Percentiles rank a stretch among this genome's conserved stretches.
Conservation (phyloP, 2,797 vertebrate species). For the Xenentodon cancila region DNA sequence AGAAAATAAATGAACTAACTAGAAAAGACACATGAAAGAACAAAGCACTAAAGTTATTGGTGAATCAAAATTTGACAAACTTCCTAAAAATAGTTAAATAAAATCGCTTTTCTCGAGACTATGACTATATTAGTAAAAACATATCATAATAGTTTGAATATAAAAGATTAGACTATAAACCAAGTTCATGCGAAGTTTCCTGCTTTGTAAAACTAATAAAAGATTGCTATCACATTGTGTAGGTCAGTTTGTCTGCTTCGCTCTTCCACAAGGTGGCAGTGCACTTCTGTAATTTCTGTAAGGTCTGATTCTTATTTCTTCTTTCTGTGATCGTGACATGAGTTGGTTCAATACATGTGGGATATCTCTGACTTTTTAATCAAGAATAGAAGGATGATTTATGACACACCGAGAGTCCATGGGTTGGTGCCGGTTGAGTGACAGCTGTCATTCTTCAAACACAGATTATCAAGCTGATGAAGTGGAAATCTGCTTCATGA, state of each 20-base stretch:
- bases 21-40: neutral
- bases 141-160: too few relatives aligned
- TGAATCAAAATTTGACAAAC: neutral
- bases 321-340: neutral
- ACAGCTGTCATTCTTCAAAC: constrained; percentile 17
- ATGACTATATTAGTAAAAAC: too few relatives aligned
- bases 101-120: too few relatives aligned
- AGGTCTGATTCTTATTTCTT: neutral
- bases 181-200: too few relatives aligned
- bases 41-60: neutral
- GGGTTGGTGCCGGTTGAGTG: constrained; percentile 10
- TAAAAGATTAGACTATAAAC: too few relatives aligned
- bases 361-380: constrained; percentile 4
- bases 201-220: neutral
- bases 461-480: constrained; percentile 4
- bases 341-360: constrained; percentile 1
- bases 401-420: neutral
- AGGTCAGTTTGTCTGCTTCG: neutral
- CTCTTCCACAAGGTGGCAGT: constrained; percentile 53
- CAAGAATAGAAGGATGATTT: neutral
- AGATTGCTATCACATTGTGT: neutral
- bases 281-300: neutral
- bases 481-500: constrained; percentile 34
- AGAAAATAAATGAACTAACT: too few relatives aligned
- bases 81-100: neutral